Evolutionary conservation across 2,888 invertebrate species (phyloP), one percentile per base, ranked within the genome.

Genomic region (Meloe dianella): DNA sequence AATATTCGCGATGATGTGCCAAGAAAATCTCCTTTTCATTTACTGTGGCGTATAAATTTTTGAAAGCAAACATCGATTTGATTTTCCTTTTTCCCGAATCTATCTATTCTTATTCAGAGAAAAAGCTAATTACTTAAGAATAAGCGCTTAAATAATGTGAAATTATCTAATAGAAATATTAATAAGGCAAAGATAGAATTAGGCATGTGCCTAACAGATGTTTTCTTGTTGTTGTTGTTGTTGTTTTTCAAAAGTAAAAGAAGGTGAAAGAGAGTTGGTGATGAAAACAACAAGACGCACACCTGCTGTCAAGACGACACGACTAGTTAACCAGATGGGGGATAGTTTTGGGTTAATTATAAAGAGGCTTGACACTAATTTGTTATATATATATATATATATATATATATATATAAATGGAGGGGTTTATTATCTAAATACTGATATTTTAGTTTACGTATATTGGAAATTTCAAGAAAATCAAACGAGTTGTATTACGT

Each of bases 181-280:
- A 22, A 47, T 47, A 47, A 47, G 47, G 2, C 10, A 47, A 20
- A 47, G 47, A 20, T 47, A 47, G 47, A 47, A 47, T 47, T 47
- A 47, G 60, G 68, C 68, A 68, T 65, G 65, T 68, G 68, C 61
- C 68, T 63, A 65, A 65, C 68, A 68, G 65, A 65, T 68, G 68
- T 65, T 65, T 61, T 62, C 22, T 20, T 29, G 47, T 20, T 47
- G 8, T 47, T 20, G 20, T 47, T 10, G 8, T 20, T 1, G 17
- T 35, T 9, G 3, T 30, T 35, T 17, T 17, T 17, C 6, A 20
- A 22, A 20, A 47, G 20, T 17, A 41, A 41, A 41, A 47, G 32
- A 65, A 65, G 65, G 64, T 64, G 61, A 65, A 64, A 20, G 35
- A 35, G 47, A 41, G 41, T 47, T n/a, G 47, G 20, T 47, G 47